phyloP scores from a whole-genome alignment of 2,797 vertebrate genomes.

The Microhierax caerulescens region DNA sequence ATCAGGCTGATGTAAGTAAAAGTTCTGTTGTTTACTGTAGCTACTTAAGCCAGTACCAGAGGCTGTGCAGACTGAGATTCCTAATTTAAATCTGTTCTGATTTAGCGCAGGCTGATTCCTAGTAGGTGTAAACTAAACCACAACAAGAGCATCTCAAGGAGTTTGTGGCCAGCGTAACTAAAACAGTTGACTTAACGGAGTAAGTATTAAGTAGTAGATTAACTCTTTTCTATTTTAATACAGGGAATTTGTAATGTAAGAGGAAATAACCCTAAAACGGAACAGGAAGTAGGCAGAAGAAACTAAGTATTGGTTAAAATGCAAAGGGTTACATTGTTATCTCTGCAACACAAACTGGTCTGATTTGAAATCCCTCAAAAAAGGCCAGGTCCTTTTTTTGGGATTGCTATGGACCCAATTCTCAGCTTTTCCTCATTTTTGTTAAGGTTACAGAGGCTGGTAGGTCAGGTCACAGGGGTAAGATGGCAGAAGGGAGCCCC shows the following conservation, averaged over 20 bases:
- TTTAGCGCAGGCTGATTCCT: constrained; percentile 27
- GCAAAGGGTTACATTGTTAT: background rate
- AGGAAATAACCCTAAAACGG: background rate
- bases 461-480: background rate
- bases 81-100: background rate
- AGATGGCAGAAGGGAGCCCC: background rate
- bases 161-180: background rate
- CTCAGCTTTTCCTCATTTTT: background rate
- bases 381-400: background rate
- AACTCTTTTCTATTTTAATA: background rate
- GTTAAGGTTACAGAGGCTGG: background rate
- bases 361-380: background rate
- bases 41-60: constrained; percentile 16
- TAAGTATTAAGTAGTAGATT: background rate
- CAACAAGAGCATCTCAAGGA: background rate
- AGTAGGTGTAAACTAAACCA: constrained; percentile 17
- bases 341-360: background rate
- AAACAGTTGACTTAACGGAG: background rate
- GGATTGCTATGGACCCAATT: background rate
- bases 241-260: background rate
- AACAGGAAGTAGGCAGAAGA: background rate
- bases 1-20: background rate
- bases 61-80: background rate
- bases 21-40: background rate
- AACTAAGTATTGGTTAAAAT: background rate